Evolutionary conservation across 1,140 invertebrate species (phyloP).

Genomic region (Sipha flava): DNA sequence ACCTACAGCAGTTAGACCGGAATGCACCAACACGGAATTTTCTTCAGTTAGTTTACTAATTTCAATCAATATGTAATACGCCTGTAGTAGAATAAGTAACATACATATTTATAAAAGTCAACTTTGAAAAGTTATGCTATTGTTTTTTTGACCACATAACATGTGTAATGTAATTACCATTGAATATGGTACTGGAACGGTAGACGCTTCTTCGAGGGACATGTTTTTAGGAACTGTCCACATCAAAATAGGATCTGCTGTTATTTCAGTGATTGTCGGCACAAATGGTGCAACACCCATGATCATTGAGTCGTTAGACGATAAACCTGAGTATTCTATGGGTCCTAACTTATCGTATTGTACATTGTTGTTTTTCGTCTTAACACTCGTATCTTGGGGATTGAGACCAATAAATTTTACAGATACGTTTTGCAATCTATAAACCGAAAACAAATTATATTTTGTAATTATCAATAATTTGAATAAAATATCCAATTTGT

Average conservation of each 20-base stretch:
- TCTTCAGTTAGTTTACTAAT: not conserved
- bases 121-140: no score
- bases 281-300: constrained; percentile 31
- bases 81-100: not conserved
- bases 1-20: constrained; percentile 54
- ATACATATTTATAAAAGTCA: not conserved
- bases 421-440: not conserved
- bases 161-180: constrained; percentile 19
- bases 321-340: constrained; percentile 30
- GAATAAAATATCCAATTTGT: no score
- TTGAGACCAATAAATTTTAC: not conserved
- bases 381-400: not conserved
- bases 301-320: not conserved
- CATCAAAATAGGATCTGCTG: constrained; percentile 19
- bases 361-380: not conserved
- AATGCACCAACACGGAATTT: constrained; percentile 51
- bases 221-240: constrained; percentile 50
- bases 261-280: not conserved
- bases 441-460: not conserved
- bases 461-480: no score
- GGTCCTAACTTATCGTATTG: constrained; percentile 15
- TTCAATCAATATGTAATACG: constrained; percentile 1
- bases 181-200: constrained; percentile 47
- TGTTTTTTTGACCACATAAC: no score
- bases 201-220: constrained; percentile 52